A percentile compares a stretch with the other conserved stretches of the same genome.
phyloP scores from a whole-genome alignment of 1,140 invertebrate genomes.

The Drosophila takahashii region DNA sequence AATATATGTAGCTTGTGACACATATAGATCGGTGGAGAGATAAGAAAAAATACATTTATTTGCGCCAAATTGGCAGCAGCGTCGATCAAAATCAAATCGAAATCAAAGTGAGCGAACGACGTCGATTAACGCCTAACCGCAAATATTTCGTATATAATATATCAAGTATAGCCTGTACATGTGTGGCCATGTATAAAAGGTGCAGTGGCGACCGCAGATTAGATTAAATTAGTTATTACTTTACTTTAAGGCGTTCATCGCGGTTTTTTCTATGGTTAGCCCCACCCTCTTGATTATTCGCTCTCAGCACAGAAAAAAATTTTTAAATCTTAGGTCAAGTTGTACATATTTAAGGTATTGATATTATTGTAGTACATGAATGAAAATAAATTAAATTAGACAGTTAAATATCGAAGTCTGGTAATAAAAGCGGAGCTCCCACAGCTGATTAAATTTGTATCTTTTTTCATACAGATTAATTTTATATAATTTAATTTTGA shows the following conservation, averaged over 20 bases:
- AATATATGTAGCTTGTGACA: conserved; percentile 20
- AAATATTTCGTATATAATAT: conserved; percentile 40
- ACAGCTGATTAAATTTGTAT: too few relatives aligned
- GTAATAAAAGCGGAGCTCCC: too few relatives aligned
- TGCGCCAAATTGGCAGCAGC: conserved; percentile 55
- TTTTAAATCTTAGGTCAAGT: background rate
- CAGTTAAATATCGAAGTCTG: too few relatives aligned
- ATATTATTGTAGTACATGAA: background rate
- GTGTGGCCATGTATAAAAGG: conserved; percentile 21
- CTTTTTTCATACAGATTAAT: too few relatives aligned
- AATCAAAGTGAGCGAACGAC: conserved; percentile 52
- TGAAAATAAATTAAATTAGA: too few relatives aligned
- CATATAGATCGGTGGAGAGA: conserved; percentile 24
- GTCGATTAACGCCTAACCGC: conserved; percentile 75
- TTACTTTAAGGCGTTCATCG: conserved; percentile 66
- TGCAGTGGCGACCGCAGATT: conserved; percentile 67
- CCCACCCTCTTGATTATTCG: conserved; percentile 14
- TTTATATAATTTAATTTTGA: too few relatives aligned
- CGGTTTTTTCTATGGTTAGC: conserved; percentile 30
- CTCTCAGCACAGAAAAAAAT: conserved; percentile 6
- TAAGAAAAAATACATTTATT: conserved; percentile 44
- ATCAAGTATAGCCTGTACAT: conserved; percentile 16
- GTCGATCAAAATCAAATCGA: conserved; percentile 47
- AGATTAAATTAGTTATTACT: conserved; percentile 80
- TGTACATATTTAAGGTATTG: background rate